These are phyloP conservation scores for Cardinalis cardinalis DNA, from an alignment of 2,113 vertebrate species.

Conservation along the genomic window DNA sequence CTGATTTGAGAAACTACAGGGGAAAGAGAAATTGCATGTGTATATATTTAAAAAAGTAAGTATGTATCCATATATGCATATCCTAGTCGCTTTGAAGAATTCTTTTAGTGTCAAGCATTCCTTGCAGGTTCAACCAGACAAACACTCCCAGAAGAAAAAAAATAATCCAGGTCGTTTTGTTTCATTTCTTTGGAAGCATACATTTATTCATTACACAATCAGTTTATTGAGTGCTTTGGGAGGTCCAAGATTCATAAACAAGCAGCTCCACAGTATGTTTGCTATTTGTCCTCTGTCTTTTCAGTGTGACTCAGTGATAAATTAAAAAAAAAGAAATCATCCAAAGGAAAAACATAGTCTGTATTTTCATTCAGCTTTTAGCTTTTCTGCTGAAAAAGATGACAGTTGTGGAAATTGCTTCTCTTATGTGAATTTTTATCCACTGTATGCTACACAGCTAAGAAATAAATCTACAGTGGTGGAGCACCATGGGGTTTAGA, in stretches of 20 bases:
- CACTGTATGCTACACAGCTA: not conserved
- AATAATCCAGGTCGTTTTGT: not conserved
- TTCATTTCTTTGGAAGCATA: not conserved
- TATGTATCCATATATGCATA: not conserved
- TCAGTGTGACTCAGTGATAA: not conserved
- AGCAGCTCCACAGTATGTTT: not conserved
- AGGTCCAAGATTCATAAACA: not conserved
- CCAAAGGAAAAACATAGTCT: not conserved
- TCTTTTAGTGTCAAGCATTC: not conserved
- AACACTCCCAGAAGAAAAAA: not conserved
- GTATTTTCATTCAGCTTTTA: not conserved
- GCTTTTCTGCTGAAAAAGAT: not conserved
- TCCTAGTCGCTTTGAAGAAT: not conserved
- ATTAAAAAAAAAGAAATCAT: not conserved
- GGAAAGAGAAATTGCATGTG: not conserved
- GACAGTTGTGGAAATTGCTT: not conserved
- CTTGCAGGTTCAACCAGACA: not conserved
- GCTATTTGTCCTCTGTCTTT: not conserved
- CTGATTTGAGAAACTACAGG: not conserved
- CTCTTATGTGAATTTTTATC: not conserved
- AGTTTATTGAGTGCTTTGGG: not conserved
- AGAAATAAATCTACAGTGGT: not conserved
- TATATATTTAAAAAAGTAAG: not conserved
- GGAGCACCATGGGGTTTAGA: not conserved
- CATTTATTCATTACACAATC: not conserved